A percentile compares a stretch with the other conserved stretches of the same genome.
Evolutionary conservation across 2,797 vertebrate genomes (phyloP).

Genomic region (Garrulus glandarius): DNA sequence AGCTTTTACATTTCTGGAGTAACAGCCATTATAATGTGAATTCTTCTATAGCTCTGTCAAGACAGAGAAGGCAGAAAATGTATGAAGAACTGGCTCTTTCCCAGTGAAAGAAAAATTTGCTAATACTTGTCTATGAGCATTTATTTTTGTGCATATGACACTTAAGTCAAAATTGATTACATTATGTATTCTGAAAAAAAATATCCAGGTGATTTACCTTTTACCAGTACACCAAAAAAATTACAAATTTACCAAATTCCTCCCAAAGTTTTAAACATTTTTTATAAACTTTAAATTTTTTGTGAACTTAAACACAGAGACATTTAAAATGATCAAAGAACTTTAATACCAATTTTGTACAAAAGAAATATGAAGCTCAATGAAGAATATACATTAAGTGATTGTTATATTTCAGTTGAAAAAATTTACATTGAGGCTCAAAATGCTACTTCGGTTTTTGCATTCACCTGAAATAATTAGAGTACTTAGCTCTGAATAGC

Average conservation of each 20-base stretch:
- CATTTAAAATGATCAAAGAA: background rate
- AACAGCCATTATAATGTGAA: background rate
- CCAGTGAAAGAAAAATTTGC: background rate
- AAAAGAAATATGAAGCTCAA: background rate
- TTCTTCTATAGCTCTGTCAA: background rate
- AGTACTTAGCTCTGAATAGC: constrained; percentile 1
- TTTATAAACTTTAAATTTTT: background rate
- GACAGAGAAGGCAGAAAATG: background rate
- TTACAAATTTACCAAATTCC: background rate
- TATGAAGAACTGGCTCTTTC: background rate
- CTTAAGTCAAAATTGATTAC: background rate
- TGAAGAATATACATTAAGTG: background rate
- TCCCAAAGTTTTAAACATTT: background rate
- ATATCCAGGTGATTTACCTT: background rate
- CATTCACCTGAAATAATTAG: background rate
- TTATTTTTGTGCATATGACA: background rate
- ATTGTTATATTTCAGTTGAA: background rate
- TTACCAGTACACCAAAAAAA: background rate
- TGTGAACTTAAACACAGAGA: background rate
- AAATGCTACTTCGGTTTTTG: constrained; percentile 13
- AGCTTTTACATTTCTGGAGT: background rate
- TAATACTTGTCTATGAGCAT: background rate
- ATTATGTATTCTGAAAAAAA: background rate
- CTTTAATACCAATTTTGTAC: background rate
- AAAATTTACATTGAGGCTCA: background rate